Base-by-base conservation (phyloP, 2,888 invertebrate genomes). In the Hanleya hanleyi region DNA sequence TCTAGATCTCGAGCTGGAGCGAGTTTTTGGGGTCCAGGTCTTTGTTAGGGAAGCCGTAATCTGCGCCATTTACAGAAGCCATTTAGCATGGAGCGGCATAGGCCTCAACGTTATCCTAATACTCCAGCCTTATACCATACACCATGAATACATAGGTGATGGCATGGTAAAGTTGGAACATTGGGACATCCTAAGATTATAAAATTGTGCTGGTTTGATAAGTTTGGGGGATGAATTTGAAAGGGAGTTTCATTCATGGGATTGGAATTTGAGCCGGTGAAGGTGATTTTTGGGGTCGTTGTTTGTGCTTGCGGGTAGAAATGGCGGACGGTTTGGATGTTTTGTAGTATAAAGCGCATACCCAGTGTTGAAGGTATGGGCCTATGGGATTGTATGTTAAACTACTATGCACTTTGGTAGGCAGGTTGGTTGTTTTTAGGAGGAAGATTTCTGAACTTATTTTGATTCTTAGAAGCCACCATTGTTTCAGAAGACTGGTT, bases 221-320 rank as follows among this genome's bases (percentile, higher is more conserved):
- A 37, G 15, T 37, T 35, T 26, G 57, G 70, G 57, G 67, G 79
- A 77, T 86, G 76, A 84, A 81, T 84, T 86, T 87, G 78, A 87
- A 78, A 65, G 76, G 84, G 78, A 84, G 79, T 88, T 88, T 88
- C 81, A 88, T 88, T 88, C 87, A 88, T 87, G 80, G 81, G 75
- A 78, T 76, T 76, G 75, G 74, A 77, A 81, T 80, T 81, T 81
- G 82, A 81, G 80, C 77, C 82, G 77, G 79, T 73, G 81, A 83
- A 81, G 85, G 83, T 84, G 85, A 81, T 81, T 81, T 86, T 87
- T 86, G 83, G 84, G 87, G 86, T 84, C 83, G 81, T 81, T 84
- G 79, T 81, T 84, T 82, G 83, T 78, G 77, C 83, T 71, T 71
- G 71, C 74, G 68, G 37, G 41, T 67, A 70, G 32, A 57, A 57